Evolutionary conservation across 2,797 vertebrate species (phyloP), one percentile per base, ranked within the genome.

Genomic region (Diglossa cyanea): DNA sequence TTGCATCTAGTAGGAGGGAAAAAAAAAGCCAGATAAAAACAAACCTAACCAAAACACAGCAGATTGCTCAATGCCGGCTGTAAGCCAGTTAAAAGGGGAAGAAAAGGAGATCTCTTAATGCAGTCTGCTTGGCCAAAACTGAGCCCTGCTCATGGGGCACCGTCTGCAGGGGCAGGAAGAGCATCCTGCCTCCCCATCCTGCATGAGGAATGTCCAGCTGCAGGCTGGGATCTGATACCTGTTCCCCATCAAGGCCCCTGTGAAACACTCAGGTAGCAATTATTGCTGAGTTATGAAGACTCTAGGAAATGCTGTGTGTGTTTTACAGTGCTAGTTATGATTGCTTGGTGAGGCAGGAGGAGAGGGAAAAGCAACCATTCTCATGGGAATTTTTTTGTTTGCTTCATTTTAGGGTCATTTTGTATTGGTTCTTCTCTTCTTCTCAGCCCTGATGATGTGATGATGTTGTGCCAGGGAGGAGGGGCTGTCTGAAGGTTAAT

Each of bases 211-310:
- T 10, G 31, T 72, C 30, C 4, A 8, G 42, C 28, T 18, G 3
- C 2, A 4, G 57, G 26, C 10, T 65, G 25, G 20, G 40, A 2
- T 3, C 1, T 3, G 11, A 23, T 17, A 76, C 40, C 9, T 3
- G 0, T 19, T 79, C 48, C 42, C 8, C 0, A 0, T 17, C 30
- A 51, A 44, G 58, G 25, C 6, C 47, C 24, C 35, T 0, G 0
- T 9, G 13, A 62, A 93, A 66, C 25, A 15, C 18, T 62, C 20
- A 21, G 45, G 54, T 45, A 50, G 37, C n/a, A 66, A 67, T 60
- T 67, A 33, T 44, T 60, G 37, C 44, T 28, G 48, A 35, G 25
- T 50, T 53, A 26, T 1, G 1, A 13, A 31, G 14, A 23, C 19
- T 57, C 26, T 15, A 72, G 39, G 23, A 77, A 80, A 53, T 12